Evolutionary conservation across 2,888 invertebrate genomes (phyloP), one percentile per base, ranked within the genome.

Genomic region (Ormyrus rosae): DNA sequence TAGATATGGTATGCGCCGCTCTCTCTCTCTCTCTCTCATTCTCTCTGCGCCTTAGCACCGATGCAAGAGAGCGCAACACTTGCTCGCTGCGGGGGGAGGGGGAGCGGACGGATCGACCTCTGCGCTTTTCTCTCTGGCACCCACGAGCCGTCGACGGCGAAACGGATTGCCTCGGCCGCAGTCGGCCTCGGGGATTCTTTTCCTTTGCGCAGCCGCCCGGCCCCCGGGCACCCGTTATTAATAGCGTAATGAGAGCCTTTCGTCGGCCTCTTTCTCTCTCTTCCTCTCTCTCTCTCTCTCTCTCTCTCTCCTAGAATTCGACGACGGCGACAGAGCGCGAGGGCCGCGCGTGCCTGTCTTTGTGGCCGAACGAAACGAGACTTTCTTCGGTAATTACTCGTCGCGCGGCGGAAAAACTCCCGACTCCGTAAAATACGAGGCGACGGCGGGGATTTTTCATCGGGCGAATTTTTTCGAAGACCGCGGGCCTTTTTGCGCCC

Each of bases 1-100:
- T 89, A 88, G 88, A 89, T 86, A 86, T 85, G 89, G 89, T 87
- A 89, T 89, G 88, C 86, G 60, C 51, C 74, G 19, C 58, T 67
- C 58, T 68, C 69, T 51, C 67, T 64, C 65, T 64, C 65, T 63
- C 61, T 71, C 64, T 46, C 53, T 9, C 69, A 2, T 61, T 53
- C 45, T 46, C 61, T 51, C n/a, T 48, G 8, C 46, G 5, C 55
- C 60, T 11, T 50, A 34, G 10, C 64, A 10, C 58, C 10, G 34
- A 61, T 55, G 60, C 58, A 19, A 63, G 61, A 53, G 11, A 46
- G 48, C 10, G 50, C 34, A 63, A 56, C 48, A 64, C 72, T 72
- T 55, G 64, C n/a, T 50, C 64, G 64, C 48, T 64, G 50, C 46
- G 10, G 10, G 45, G 9, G 46, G 45, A 45, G 34, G 34, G 34